Base-by-base conservation (phyloP, 2,888 invertebrate genomes). In the Pediacus dermestoides region DNA sequence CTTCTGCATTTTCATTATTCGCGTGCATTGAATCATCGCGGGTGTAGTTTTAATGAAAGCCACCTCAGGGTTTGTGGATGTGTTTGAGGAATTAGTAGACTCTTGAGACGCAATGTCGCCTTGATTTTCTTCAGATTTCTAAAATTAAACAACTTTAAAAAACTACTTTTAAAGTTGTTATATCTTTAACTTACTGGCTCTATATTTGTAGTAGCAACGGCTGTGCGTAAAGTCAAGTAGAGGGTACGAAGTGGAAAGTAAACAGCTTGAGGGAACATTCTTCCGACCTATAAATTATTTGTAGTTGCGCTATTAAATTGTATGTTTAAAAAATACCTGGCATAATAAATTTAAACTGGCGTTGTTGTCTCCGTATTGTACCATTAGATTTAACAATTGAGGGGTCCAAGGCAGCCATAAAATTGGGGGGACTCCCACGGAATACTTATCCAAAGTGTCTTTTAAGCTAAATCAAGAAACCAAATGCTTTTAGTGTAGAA, bases 321-420 rank as follows among this genome's bases (percentile, higher is more conserved):
- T n/a, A n/a, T n/a, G n/a, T n/a, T n/a, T n/a, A n/a, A n/a, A n/a
- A 30, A 26, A 16, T 32, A 8, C 85, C 72, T 89, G 91, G 58
- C 88, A 91, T 13, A 96, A 71, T 16, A 96, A 74, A 68, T 92
- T 95, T 40, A 93, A 72, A 52, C 95, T 89, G 23, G 89, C 86
- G 62, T 85, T 85, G 1, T 92, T 92, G 59, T 95, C 94, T 62
- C 88, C 88, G 61, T 88, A 86, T 52, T 93, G 82, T 4, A 94
- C 91, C 16, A 96, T 74, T 58, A 90, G 92, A 53, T 92, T 91
- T 1, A 96, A 71, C 30, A 96, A 73, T 66, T 96, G 96, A 2
- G 96, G 94, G 50, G 95, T 92, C 95, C 96, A 96, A 0, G 95
- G 93, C 40, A 96, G 70, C 96, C 96, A 96, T 58, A 93, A 88